Conservation (phyloP, 1,140 invertebrate species). For the Leptoteleia sp. region DNA sequence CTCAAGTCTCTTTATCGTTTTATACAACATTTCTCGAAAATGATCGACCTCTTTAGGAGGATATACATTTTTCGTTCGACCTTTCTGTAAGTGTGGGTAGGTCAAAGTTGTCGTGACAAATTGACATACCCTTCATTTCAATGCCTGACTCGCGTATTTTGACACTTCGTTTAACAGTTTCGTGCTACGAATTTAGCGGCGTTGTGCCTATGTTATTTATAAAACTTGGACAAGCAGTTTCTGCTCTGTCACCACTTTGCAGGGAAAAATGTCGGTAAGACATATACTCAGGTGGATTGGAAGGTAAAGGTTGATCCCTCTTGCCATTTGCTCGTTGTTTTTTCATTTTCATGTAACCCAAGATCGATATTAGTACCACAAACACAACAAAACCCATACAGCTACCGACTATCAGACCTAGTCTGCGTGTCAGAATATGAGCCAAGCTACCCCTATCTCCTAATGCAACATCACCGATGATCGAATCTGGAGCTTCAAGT, state of each 20-base stretch:
- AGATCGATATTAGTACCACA: slow-evolving; percentile 82
- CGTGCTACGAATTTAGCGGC: too few relatives aligned
- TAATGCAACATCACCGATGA: slow-evolving; percentile 83
- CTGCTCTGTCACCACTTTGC: slow-evolving; percentile 75
- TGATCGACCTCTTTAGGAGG: slow-evolving; percentile 55
- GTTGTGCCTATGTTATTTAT: slow-evolving; percentile 78
- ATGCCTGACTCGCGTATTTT: slow-evolving; percentile 69
- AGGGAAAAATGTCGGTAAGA: slow-evolving; percentile 86
- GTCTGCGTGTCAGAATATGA: slow-evolving; percentile 86
- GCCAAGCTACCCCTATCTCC: slow-evolving; percentile 84
- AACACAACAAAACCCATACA: slow-evolving; percentile 88
- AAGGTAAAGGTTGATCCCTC: slow-evolving; percentile 76
- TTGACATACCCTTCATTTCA: slow-evolving; percentile 73
- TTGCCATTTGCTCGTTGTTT: slow-evolving; percentile 87
- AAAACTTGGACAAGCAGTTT: slow-evolving; percentile 79
- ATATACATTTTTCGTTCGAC: slow-evolving; percentile 43
- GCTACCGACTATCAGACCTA: slow-evolving; percentile 92
- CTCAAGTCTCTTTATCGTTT: slow-evolving; percentile 43
- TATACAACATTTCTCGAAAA: slow-evolving; percentile 61
- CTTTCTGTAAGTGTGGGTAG: slow-evolving; percentile 33
- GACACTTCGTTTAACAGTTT: slow-evolving; percentile 64
- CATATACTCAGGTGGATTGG: slow-evolving; percentile 87
- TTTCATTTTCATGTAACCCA: slow-evolving; percentile 90
- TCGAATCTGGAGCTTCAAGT: slow-evolving; percentile 86
- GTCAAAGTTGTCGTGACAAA: slow-evolving; percentile 71